Evolutionary conservation across 2,113 vertebrate genomes (phyloP).

Genomic region (Himantopus leucocephalus): DNA sequence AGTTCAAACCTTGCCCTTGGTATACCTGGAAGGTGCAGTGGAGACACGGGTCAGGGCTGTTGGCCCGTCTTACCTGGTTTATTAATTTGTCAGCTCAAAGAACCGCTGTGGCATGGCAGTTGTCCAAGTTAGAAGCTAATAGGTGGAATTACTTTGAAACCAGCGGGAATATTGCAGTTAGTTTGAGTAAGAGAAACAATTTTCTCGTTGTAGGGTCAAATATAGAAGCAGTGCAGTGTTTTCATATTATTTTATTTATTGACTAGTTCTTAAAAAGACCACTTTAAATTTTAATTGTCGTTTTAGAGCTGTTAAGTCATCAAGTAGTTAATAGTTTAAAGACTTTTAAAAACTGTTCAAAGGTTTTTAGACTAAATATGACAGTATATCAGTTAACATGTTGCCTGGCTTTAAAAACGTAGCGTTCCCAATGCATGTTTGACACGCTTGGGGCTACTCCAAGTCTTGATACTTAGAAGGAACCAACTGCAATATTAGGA

Average conservation of each 20-base stretch:
- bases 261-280: not conserved
- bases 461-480: constrained; percentile 23
- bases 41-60: not conserved
- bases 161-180: not conserved
- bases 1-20: not conserved
- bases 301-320: constrained; percentile 8
- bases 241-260: constrained; percentile 4
- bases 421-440: not conserved
- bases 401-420: constrained; percentile 10
- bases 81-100: constrained; percentile 37
- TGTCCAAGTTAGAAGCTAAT: constrained; percentile 1
- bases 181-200: not conserved
- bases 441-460: constrained; percentile 41
- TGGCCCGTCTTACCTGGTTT: not conserved
- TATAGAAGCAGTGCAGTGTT: not conserved
- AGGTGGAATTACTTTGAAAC: constrained; percentile 34
- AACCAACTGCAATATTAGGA: constrained; percentile 48
- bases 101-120: not conserved
- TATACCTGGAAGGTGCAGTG: not conserved
- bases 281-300: constrained; percentile 24
- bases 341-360: not conserved
- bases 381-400: not conserved
- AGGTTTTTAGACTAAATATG: constrained; percentile 11
- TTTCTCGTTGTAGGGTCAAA: constrained; percentile 11
- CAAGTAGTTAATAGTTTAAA: constrained; percentile 8